Conservation (phyloP, 2,888 invertebrate species). For the Thymelicus sylvestris region DNA sequence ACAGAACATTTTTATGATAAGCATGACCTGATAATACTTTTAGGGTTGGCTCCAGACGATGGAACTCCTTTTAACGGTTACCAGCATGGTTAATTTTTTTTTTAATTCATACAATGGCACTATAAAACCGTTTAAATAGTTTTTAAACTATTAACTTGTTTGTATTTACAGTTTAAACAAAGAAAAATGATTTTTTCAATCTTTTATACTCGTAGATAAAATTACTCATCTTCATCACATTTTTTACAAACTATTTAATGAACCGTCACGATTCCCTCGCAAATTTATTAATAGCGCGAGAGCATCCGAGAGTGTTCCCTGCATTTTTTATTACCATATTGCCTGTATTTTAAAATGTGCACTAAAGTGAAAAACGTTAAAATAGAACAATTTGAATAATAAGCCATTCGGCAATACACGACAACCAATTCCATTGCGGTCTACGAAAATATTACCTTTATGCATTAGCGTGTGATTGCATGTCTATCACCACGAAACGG, state of each 20-base stretch:
- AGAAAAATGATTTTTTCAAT: no score
- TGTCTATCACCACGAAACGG: slow-evolving; percentile 21
- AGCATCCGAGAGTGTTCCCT: neutral
- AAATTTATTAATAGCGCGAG: neutral
- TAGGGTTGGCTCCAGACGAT: no score
- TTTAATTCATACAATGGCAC: no score
- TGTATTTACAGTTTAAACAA: no score
- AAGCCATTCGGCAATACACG: slow-evolving; percentile 26
- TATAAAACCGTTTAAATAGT: no score
- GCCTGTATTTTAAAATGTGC: neutral
- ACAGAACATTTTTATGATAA: no score
- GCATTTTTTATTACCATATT: neutral
- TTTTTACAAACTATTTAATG: neutral
- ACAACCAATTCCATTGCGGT: slow-evolving; percentile 27
- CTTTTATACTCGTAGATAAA: no score
- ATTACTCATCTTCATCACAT: no score
- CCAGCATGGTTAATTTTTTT: no score
- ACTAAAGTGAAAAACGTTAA: slow-evolving; percentile 2
- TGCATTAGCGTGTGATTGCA: slow-evolving; percentile 27
- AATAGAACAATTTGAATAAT: slow-evolving; percentile 29
- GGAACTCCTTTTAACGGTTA: no score
- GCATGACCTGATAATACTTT: no score
- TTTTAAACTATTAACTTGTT: no score
- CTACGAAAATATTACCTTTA: slow-evolving; percentile 19
- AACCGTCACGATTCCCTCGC: neutral